Conservation (phyloP, 2,113 vertebrate species). For the Herpetotheres cachinnans region DNA sequence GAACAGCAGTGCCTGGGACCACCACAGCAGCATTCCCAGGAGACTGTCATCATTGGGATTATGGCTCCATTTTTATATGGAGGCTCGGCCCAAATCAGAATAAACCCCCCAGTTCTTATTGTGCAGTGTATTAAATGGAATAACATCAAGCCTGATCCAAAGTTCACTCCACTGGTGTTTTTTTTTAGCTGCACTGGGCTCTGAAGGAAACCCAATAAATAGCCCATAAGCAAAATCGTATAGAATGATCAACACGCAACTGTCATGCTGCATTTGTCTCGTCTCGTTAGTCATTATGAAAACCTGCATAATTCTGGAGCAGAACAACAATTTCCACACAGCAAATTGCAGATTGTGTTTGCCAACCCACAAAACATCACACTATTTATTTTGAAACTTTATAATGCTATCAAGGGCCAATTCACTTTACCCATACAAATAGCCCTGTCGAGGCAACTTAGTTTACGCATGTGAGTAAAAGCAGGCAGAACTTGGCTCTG, state of each 20-base stretch:
- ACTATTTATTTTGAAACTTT: conserved; percentile 45
- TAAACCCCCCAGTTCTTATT: neutral
- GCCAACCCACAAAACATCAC: neutral
- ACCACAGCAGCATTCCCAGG: neutral
- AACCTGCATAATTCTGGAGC: conserved; percentile 25
- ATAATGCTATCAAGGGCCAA: conserved; percentile 1
- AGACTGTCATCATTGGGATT: neutral
- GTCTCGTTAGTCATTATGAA: neutral
- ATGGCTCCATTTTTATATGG: fast-evolving
- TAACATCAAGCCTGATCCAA: neutral
- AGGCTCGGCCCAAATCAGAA: neutral
- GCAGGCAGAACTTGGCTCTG: neutral
- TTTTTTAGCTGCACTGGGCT: neutral
- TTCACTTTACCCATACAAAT: conserved; percentile 8
- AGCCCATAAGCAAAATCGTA: neutral
- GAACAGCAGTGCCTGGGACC: neutral
- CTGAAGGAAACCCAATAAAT: neutral
- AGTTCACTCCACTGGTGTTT: neutral
- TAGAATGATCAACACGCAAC: conserved; percentile 1
- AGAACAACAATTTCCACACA: conserved; percentile 6
- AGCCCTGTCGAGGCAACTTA: neutral
- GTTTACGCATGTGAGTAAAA: neutral
- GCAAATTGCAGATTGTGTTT: conserved; percentile 18
- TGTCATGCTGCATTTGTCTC: conserved; percentile 3
- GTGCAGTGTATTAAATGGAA: neutral